Percentiles rank a stretch among this genome's conserved stretches.
phyloP scores from a whole-genome alignment of 1,140 invertebrate genomes.

The Copidosoma floridanum region DNA sequence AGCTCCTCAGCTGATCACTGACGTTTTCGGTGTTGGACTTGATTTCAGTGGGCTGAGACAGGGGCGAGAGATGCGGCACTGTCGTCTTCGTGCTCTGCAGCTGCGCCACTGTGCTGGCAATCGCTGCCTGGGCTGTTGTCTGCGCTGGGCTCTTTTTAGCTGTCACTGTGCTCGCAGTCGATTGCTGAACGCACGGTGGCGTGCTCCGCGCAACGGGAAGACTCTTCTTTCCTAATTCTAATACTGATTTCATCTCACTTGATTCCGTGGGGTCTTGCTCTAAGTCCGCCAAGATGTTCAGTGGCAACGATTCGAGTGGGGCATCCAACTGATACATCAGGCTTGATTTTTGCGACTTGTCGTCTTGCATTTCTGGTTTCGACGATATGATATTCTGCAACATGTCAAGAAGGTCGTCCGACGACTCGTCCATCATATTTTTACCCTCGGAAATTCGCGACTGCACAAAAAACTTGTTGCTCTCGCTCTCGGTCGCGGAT shows the following conservation, averaged over 20 bases:
- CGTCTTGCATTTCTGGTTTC: slow-evolving; percentile 53
- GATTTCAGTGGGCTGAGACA: slow-evolving; percentile 69
- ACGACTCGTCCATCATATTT: slow-evolving; percentile 47
- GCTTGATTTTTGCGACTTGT: slow-evolving; percentile 44
- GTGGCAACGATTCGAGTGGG: slow-evolving; percentile 48
- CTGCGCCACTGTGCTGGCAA: slow-evolving; percentile 40
- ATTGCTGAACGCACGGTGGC: background rate
- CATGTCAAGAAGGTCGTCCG: slow-evolving; percentile 69
- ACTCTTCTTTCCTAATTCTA: background rate
- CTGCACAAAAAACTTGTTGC: slow-evolving; percentile 33
- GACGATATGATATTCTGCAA: slow-evolving; percentile 64
- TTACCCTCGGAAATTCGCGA: slow-evolving; percentile 27
- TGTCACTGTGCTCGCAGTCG: no score
- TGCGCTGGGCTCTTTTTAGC: slow-evolving; percentile 1
- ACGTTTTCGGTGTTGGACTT: slow-evolving; percentile 70
- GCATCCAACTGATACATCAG: slow-evolving; percentile 50
- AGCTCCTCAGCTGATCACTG: slow-evolving; percentile 64
- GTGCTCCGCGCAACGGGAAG: background rate
- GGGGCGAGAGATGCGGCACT: slow-evolving; percentile 66
- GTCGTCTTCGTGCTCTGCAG: slow-evolving; percentile 52
- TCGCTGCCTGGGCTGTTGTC: slow-evolving; percentile 22
- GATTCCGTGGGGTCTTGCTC: slow-evolving; percentile 41
- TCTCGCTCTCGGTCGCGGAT: slow-evolving; percentile 19
- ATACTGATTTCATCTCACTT: background rate
- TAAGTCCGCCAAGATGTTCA: slow-evolving; percentile 52